Evolutionary conservation across 2,113 vertebrate genomes (phyloP), one percentile per base, ranked within the genome.

Genomic region (Cyrtonyx montezumae): DNA sequence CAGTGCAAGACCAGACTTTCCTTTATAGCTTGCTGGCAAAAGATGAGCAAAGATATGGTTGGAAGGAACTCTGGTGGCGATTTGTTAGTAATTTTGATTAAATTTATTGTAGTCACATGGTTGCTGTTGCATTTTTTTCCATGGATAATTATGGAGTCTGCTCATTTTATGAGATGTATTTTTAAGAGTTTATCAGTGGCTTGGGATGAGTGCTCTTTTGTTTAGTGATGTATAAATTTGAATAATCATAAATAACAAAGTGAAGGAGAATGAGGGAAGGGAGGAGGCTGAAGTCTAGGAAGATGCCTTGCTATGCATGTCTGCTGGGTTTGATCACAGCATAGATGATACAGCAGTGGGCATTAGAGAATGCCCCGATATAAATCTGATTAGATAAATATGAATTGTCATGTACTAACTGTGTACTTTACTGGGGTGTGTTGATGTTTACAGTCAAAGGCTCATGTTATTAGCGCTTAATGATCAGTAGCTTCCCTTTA

Each of bases 191-290:
- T 96, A 91, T 94, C 95, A 90, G 94, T 94, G 95, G 93, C 91
- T 95, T 94, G 95, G 94, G 94, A 96, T 96, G 96, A 96, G 96
- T 95, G 94, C 87, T 96, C 95, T 95, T 96, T 96, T 96, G 93
- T 96, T 94, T 96, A 95, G 93, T 95, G 90, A 81, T 96, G 95
- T 96, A 95, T 96, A 96, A 95, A 96, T 95, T 95, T 96, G 96
- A 96, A 96, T 96, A 96, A 96, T 96, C 93, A 96, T 94, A 96
- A 96, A 96, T 85, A 96, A 94, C 91, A 92, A 93, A 95, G 79
- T 94, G 90, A 85, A 83, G 84, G 81, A 88, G 77, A 94, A 91
- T 0, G 61, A 94, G 61, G 42, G 53, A 90, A 90, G 65, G 79
- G 82, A 96, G 76, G 62, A 91, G 51, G 77, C 90, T 83, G 79